Percentiles rank a stretch among this genome's conserved stretches.
These are phyloP conservation scores for Adelphocoris suturalis DNA, from an alignment of 2,888 invertebrate genomes.

Conservation along the genomic window DNA sequence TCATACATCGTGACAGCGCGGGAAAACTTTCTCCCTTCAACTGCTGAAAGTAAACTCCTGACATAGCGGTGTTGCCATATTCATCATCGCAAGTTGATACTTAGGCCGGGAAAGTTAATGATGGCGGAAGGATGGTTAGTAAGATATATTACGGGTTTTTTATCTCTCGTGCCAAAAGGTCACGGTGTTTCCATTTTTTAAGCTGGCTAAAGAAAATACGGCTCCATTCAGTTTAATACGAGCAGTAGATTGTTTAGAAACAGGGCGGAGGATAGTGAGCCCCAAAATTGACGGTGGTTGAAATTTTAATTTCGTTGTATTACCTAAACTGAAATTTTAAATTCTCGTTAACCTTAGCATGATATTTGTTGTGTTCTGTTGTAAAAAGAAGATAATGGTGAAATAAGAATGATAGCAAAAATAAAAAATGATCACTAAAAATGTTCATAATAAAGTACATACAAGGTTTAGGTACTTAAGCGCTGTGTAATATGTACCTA, in stretches of 20 bases:
- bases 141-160: not conserved
- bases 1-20: slow-evolving; percentile 1
- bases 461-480: no score
- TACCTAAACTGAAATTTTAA: no score
- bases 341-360: no score
- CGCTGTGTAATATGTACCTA: no score
- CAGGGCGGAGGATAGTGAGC: no score
- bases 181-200: not conserved
- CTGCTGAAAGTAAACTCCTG: not conserved
- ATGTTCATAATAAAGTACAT: no score
- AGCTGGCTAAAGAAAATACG: not conserved
- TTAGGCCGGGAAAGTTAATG: not conserved
- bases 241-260: not conserved
- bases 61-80: not conserved
- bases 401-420: no score
- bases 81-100: slow-evolving; percentile 31
- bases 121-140: not conserved
- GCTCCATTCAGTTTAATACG: not conserved
- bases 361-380: no score
- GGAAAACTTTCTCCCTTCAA: not conserved
- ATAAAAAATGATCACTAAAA: no score
- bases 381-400: no score
- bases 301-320: no score
- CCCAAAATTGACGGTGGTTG: no score
- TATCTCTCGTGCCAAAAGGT: not conserved